Conservation (phyloP, 2,888 invertebrate genomes). For the Oscheius onirici region DNA sequence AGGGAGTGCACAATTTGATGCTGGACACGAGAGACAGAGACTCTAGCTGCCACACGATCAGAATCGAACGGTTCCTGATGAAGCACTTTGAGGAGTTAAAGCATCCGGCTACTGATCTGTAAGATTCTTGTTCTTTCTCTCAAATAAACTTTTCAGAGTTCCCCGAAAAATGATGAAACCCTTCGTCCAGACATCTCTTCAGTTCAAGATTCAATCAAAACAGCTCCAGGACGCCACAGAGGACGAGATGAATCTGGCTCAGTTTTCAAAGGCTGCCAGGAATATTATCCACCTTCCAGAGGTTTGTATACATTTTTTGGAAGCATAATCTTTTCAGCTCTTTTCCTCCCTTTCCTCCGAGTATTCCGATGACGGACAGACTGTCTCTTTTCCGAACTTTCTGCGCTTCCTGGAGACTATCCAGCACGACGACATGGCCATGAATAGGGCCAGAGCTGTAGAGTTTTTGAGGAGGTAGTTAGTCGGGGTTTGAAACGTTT, state of each 20-base stretch:
- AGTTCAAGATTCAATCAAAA: conserved; percentile 67
- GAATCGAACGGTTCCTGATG: conserved; percentile 65
- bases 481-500: too few species aligned
- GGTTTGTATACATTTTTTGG: conserved; percentile 24
- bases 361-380: conserved; percentile 40
- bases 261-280: conserved; percentile 52
- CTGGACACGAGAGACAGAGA: conserved; percentile 53
- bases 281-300: conserved; percentile 54
- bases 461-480: conserved; percentile 59
- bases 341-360: conserved; percentile 43
- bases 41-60: conserved; percentile 55
- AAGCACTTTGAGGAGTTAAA: conserved; percentile 66
- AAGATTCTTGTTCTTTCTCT: conserved; percentile 21
- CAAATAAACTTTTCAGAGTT: conserved; percentile 48
- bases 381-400: conserved; percentile 61
- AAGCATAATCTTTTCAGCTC: conserved; percentile 35
- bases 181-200: conserved; percentile 68
- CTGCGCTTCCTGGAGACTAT: conserved; percentile 50
- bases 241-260: conserved; percentile 59
- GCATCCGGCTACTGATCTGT: conserved; percentile 51
- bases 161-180: conserved; percentile 71
- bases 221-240: conserved; percentile 69
- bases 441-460: conserved; percentile 47
- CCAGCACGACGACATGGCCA: conserved; percentile 57
- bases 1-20: conserved; percentile 64